These are phyloP conservation scores for Lerista edwardsae DNA, from an alignment of 2,797 vertebrate species.

Conservation along the genomic window DNA sequence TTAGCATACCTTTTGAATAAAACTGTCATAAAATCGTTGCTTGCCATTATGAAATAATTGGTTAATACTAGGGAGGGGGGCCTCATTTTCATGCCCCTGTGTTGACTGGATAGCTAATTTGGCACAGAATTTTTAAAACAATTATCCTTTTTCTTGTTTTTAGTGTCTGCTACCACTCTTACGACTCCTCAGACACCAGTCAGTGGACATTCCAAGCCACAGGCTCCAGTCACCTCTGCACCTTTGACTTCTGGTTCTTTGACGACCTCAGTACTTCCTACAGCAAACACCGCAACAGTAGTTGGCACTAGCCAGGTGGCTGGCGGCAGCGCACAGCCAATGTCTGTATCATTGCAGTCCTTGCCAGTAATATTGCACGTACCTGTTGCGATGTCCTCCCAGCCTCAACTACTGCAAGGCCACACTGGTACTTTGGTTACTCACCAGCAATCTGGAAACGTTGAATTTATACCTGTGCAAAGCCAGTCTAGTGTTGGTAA, in stretches of 20 bases:
- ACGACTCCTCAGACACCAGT: constrained; percentile 70
- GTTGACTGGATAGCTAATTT: constrained; percentile 14
- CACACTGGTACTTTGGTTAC: constrained; percentile 81
- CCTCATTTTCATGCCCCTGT: not conserved
- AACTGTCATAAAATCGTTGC: not conserved
- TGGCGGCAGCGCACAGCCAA: constrained; percentile 82
- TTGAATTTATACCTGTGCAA: constrained; percentile 84
- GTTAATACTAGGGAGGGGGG: not conserved
- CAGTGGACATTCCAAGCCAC: constrained; percentile 74
- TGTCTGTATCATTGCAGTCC: constrained; percentile 84
- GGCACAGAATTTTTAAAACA: constrained; percentile 2
- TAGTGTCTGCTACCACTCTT: constrained; percentile 74
- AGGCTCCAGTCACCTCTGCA: constrained; percentile 73
- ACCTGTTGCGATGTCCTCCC: constrained; percentile 81
- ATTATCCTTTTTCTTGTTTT: not conserved
- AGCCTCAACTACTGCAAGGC: constrained; percentile 82
- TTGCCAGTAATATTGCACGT: constrained; percentile 83
- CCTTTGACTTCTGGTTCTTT: constrained; percentile 75
- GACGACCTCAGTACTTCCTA: constrained; percentile 77
- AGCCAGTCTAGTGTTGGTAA: constrained; percentile 77
- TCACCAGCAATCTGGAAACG: constrained; percentile 78
- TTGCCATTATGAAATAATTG: not conserved
- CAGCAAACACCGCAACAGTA: constrained; percentile 79
- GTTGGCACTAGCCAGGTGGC: constrained; percentile 82
- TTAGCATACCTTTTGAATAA: not conserved